Conservation (phyloP, 2,113 vertebrate genomes). For the Carlito syrichta region DNA sequence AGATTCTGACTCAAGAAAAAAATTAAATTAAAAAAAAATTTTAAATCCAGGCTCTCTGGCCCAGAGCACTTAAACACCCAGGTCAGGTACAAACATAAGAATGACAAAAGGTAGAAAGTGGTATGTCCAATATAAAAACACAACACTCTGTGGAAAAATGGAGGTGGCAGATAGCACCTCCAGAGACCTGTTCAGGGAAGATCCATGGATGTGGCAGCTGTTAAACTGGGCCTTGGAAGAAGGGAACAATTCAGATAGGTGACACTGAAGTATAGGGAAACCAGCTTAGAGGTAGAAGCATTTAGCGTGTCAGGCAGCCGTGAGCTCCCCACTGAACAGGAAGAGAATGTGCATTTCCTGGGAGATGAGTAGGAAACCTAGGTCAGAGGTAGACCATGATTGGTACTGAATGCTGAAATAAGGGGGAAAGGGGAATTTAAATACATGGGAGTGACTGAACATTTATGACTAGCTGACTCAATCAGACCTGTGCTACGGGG, state of each 20-base stretch:
- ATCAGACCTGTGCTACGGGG: not conserved
- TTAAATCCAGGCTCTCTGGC: not conserved
- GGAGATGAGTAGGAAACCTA: not conserved
- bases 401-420: not conserved
- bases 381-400: not conserved
- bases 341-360: not conserved
- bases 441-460: not conserved
- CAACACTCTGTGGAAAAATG: not conserved
- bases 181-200: not conserved
- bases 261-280: not conserved
- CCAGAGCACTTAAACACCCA: not conserved
- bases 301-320: accelerated
- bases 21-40: too few species aligned
- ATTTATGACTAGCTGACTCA: not conserved
- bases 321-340: not conserved
- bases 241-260: accelerated
- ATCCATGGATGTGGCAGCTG: not conserved
- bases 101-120: not conserved
- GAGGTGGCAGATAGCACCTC: not conserved
- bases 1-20: too few species aligned
- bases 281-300: not conserved
- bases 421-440: not conserved
- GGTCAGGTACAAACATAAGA: not conserved
- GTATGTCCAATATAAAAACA: not conserved
- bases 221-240: not conserved